Conservation (phyloP, 2,888 invertebrate genomes). For the Andrena bucephala region DNA sequence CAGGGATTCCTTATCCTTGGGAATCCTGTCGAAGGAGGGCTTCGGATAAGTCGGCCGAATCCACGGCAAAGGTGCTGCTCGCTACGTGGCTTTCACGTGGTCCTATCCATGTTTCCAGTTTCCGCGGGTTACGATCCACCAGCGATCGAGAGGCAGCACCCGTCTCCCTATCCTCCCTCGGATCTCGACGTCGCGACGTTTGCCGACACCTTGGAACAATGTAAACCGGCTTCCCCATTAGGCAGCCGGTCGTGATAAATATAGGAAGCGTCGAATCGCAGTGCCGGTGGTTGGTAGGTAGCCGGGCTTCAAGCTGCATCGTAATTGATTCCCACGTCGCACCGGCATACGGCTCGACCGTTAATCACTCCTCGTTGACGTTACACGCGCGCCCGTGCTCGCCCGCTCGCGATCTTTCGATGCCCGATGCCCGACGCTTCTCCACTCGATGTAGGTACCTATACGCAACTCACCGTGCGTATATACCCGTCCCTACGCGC, state of each 20-base stretch:
- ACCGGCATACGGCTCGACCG: conserved; percentile 38
- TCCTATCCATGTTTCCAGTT: too few species aligned
- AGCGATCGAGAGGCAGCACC: background rate
- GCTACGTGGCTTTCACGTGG: background rate
- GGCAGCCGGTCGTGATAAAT: conserved; percentile 1
- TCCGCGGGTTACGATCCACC: background rate
- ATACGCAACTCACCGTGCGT: too few species aligned
- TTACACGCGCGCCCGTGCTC: conserved; percentile 13
- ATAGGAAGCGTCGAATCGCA: conserved; percentile 14
- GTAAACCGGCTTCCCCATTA: background rate
- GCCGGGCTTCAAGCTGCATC: conserved; percentile 14
- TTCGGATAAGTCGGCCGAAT: conserved; percentile 21
- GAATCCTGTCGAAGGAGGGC: conserved; percentile 22
- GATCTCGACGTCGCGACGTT: conserved; percentile 18
- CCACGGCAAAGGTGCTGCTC: background rate
- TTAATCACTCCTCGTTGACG: conserved; percentile 51
- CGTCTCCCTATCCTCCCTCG: background rate
- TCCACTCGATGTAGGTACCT: too few species aligned
- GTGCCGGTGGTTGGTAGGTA: background rate
- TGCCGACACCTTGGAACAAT: background rate
- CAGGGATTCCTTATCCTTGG: conserved; percentile 51
- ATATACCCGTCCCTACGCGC: conserved; percentile 5
- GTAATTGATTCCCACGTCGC: conserved; percentile 60
- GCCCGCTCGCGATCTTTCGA: conserved; percentile 8
- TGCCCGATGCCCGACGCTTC: too few species aligned